Conservation (phyloP, 2,113 vertebrate species). For the Acrocephalus arundinaceus region DNA sequence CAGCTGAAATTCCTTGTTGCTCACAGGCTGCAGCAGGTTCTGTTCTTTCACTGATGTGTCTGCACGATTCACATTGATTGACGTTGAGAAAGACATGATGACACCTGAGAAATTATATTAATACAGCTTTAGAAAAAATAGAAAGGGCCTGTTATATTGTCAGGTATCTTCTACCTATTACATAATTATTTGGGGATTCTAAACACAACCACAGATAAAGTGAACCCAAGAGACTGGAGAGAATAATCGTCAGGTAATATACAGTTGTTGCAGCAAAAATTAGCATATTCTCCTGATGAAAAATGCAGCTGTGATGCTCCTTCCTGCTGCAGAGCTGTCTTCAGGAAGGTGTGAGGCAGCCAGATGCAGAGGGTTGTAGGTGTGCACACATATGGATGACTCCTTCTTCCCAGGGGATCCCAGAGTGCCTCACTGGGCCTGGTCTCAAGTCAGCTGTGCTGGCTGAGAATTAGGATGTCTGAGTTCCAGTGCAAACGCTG, state of each 20-base stretch:
- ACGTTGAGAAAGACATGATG: accelerated
- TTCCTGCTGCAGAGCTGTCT: background rate
- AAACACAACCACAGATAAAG: background rate
- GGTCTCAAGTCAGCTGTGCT: background rate
- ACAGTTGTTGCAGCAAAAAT: slow-evolving; percentile 22
- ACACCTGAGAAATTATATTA: background rate
- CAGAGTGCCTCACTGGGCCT: background rate
- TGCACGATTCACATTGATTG: background rate
- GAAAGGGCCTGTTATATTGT: background rate
- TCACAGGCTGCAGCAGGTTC: background rate
- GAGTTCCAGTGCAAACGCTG: background rate
- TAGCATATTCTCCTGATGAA: background rate
- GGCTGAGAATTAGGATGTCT: background rate
- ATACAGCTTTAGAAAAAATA: background rate
- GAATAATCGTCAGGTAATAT: background rate
- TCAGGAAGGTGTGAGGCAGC: background rate
- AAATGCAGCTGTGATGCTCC: background rate
- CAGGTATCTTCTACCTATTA: background rate
- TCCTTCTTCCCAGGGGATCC: background rate
- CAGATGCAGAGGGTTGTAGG: background rate
- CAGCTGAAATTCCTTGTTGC: slow-evolving; percentile 3
- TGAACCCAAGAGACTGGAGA: background rate
- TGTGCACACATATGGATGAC: background rate
- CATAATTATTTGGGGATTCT: background rate
- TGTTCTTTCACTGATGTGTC: background rate